Conservation (phyloP, 2,888 invertebrate species). For the Dyspetes luteomarginatus region DNA sequence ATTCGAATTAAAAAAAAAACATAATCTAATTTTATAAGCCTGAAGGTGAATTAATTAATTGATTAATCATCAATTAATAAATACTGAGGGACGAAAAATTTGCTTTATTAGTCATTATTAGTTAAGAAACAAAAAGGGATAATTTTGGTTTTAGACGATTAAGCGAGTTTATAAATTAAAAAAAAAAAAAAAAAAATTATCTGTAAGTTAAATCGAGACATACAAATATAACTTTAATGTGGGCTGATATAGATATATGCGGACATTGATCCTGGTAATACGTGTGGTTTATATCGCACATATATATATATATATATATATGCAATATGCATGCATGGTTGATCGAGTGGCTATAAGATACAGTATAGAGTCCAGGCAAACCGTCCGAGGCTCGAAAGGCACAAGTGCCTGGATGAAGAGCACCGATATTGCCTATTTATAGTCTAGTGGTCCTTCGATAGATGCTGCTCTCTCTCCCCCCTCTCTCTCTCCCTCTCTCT, state of each 20-base stretch:
- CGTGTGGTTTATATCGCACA: background rate
- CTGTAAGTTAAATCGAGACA: no score
- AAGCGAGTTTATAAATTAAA: no score
- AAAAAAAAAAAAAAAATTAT: no score
- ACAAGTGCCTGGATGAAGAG: slow-evolving; percentile 55
- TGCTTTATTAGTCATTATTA: no score
- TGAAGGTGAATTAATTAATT: no score
- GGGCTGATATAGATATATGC: background rate
- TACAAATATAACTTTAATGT: background rate
- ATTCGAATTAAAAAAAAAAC: no score
- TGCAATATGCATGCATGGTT: background rate
- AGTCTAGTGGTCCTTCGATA: slow-evolving; percentile 52
- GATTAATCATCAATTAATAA: no score
- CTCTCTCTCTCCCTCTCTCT: background rate
- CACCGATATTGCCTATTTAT: slow-evolving; percentile 58
- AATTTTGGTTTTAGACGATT: no score
- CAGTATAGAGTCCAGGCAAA: slow-evolving; percentile 23
- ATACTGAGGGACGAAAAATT: no score
- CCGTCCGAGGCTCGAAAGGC: slow-evolving; percentile 58
- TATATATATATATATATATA: no score
- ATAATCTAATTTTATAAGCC: no score
- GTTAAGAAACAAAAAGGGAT: no score
- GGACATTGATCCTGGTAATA: slow-evolving; percentile 1
- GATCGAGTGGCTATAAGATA: slow-evolving; percentile 30
- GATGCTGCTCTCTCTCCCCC: background rate